These are phyloP conservation scores for Adelges cooleyi DNA, from an alignment of 1,140 invertebrate genomes.

Conservation along the genomic window DNA sequence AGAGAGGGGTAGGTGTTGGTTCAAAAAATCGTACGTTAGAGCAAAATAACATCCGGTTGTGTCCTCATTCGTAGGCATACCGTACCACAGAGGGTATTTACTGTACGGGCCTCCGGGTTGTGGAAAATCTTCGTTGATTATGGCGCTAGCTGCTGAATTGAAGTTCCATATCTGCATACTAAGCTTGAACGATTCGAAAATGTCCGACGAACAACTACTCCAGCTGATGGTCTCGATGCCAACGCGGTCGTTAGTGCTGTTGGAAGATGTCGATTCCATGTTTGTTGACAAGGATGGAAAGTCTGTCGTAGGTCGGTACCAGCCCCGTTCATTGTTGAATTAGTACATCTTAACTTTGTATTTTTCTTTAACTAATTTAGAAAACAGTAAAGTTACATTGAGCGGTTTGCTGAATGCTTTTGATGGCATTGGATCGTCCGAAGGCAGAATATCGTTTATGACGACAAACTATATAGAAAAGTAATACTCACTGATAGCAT, in stretches of 20 bases:
- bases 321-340: too few relatives aligned
- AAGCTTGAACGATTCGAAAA: not conserved
- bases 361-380: not conserved
- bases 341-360: too few relatives aligned
- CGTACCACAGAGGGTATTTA: not conserved
- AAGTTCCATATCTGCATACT: not conserved
- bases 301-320: not conserved
- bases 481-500: too few relatives aligned
- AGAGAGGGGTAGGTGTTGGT: not conserved
- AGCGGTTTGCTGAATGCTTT: constrained; percentile 2
- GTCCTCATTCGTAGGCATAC: not conserved
- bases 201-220: not conserved
- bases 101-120: not conserved
- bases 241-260: not conserved
- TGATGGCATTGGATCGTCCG: not conserved
- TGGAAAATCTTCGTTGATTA: not conserved
- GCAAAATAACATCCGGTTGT: too few relatives aligned
- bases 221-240: not conserved
- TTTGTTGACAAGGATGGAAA: not conserved
- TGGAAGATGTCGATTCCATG: constrained; percentile 3
- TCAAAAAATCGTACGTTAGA: too few relatives aligned
- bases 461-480: not conserved
- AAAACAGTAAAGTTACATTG: constrained; percentile 5
- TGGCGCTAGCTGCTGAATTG: not conserved
- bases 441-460: not conserved